Evolutionary conservation across 2,888 invertebrate species (phyloP).

Genomic region (Parochlus steinenii): DNA sequence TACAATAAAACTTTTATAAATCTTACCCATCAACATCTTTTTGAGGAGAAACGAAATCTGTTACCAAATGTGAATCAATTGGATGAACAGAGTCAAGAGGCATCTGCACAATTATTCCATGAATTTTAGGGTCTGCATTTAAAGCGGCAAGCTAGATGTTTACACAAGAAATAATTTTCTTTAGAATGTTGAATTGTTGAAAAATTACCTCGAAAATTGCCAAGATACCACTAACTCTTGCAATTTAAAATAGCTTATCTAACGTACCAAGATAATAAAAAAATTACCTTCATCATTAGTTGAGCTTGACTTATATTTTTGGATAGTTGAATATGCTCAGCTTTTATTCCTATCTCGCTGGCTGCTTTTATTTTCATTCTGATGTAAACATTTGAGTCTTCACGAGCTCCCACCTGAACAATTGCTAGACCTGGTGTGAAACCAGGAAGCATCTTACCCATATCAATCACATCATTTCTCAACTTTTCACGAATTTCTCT

Average conservation of each 20-base stretch:
- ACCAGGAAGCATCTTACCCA: slow-evolving; percentile 38
- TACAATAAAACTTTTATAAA: slow-evolving; percentile 12
- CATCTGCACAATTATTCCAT: slow-evolving; percentile 95
- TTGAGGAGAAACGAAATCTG: slow-evolving; percentile 70
- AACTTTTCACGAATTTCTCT: slow-evolving; percentile 59
- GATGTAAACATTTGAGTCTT: slow-evolving; percentile 98
- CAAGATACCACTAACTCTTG: neutral
- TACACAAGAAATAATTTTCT: neutral
- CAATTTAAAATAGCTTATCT: neutral
- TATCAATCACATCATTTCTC: slow-evolving; percentile 41
- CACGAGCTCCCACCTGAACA: slow-evolving; percentile 88
- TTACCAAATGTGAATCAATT: slow-evolving; percentile 75
- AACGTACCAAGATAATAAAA: neutral
- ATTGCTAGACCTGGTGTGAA: slow-evolving; percentile 73
- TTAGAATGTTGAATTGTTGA: slow-evolving; percentile 1
- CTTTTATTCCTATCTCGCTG: slow-evolving; percentile 71
- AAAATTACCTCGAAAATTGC: neutral
- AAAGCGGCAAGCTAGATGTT: slow-evolving; percentile 31
- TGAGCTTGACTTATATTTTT: slow-evolving; percentile 64
- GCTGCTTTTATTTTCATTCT: slow-evolving; percentile 90
- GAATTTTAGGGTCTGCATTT: slow-evolving; percentile 68
- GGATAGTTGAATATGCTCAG: slow-evolving; percentile 64
- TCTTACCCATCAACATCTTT: slow-evolving; percentile 93
- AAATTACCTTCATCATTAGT: slow-evolving; percentile 24
- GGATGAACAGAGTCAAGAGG: slow-evolving; percentile 69